These are phyloP conservation scores for Panulirus ornatus DNA, from an alignment of 1,140 invertebrate species.

Conservation along the genomic window DNA sequence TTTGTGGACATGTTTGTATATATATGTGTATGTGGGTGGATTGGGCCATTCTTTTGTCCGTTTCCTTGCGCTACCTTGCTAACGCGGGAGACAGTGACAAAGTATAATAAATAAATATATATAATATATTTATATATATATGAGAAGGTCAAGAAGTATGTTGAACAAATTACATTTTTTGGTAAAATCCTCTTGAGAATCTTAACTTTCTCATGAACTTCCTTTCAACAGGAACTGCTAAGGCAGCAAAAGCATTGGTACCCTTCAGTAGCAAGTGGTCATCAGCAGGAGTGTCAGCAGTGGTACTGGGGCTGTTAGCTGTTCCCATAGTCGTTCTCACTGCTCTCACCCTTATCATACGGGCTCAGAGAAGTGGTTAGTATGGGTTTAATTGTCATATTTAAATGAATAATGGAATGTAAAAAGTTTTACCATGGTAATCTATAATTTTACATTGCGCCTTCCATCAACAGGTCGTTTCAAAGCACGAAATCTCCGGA, in stretches of 20 bases:
- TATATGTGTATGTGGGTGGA: too few species aligned
- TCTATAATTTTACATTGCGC: not conserved
- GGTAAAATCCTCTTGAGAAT: too few species aligned
- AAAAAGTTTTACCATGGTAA: not conserved
- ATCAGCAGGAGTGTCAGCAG: slow-evolving; percentile 64
- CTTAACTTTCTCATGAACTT: not conserved
- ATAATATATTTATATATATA: too few species aligned
- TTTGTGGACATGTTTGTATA: too few species aligned
- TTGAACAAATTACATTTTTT: too few species aligned
- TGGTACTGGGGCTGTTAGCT: slow-evolving; percentile 71
- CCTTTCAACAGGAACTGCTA: slow-evolving; percentile 1
- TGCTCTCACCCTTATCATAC: slow-evolving; percentile 66
- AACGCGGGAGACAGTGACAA: too few species aligned
- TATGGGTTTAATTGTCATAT: not conserved
- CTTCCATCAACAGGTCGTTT: slow-evolving; percentile 54
- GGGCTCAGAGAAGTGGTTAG: slow-evolving; percentile 57
- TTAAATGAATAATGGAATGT: not conserved
- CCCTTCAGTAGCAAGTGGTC: slow-evolving; percentile 56
- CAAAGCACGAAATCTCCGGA: slow-evolving; percentile 32
- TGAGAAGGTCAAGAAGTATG: too few species aligned
- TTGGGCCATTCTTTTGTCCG: too few species aligned
- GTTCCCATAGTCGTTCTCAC: slow-evolving; percentile 72
- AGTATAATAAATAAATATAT: too few species aligned
- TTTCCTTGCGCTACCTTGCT: too few species aligned
- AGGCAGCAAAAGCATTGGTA: not conserved